phyloP scores from a whole-genome alignment of 2,797 vertebrate genomes.

The Anguilla obscura region DNA sequence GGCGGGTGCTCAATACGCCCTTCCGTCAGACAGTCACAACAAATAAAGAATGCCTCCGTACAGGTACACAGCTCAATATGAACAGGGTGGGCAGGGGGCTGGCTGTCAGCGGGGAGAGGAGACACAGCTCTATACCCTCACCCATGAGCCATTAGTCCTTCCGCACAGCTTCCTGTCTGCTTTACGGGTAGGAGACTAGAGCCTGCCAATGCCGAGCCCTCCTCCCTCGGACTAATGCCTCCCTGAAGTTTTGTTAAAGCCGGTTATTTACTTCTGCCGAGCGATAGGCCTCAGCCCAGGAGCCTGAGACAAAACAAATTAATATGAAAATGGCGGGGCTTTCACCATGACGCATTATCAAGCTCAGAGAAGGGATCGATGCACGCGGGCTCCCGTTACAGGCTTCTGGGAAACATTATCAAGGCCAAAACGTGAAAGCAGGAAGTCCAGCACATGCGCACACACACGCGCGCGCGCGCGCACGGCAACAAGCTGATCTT shows the following conservation, averaged over 20 bases:
- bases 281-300: slow-evolving; percentile 64
- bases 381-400: slow-evolving; percentile 50
- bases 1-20: slow-evolving; percentile 67
- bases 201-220: slow-evolving; percentile 57
- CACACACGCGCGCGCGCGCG: background rate
- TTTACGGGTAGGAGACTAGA: slow-evolving; percentile 53
- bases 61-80: slow-evolving; percentile 69
- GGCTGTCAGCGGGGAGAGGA: slow-evolving; percentile 64
- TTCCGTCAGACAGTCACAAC: slow-evolving; percentile 71
- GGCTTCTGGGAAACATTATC: slow-evolving; percentile 52
- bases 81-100: slow-evolving; percentile 61
- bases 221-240: slow-evolving; percentile 72
- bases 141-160: slow-evolving; percentile 68
- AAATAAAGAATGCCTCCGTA: slow-evolving; percentile 67
- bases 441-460: slow-evolving; percentile 17
- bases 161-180: slow-evolving; percentile 51
- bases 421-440: slow-evolving; percentile 37
- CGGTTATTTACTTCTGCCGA: slow-evolving; percentile 78
- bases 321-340: slow-evolving; percentile 67
- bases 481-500: background rate
- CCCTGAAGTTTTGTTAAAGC: slow-evolving; percentile 82
- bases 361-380: slow-evolving; percentile 60
- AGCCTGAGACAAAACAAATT: slow-evolving; percentile 54
- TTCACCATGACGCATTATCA: slow-evolving; percentile 62
- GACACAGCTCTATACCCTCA: slow-evolving; percentile 66